Conservation (phyloP, 2,113 vertebrate genomes). For the Muntiacus reevesi region DNA sequence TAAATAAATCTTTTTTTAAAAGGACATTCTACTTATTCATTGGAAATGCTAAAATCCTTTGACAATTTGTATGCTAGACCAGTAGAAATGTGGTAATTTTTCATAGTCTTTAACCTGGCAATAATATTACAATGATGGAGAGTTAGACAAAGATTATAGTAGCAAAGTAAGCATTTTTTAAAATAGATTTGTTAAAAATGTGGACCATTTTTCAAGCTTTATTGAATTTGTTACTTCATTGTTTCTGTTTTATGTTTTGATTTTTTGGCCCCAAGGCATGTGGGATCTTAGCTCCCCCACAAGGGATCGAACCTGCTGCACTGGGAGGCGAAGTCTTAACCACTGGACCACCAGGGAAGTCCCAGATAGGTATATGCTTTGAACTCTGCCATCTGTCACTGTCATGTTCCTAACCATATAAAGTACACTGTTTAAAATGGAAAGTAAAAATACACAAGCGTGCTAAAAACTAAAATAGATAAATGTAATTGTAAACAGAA, state of each 20-base stretch:
- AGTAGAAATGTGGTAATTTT: background rate
- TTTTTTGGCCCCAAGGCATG: background rate
- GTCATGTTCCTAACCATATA: background rate
- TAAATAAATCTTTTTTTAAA: background rate
- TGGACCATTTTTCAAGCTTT: background rate
- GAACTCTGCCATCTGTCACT: background rate
- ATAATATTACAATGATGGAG: background rate
- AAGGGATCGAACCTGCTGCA: background rate
- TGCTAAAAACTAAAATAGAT: background rate
- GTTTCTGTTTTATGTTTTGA: background rate
- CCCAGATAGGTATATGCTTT: background rate
- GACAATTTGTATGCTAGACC: background rate
- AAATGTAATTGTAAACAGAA: background rate
- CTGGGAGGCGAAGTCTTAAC: rapidly evolving
- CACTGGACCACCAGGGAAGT: background rate
- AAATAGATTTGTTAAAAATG: background rate
- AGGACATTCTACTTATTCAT: background rate
- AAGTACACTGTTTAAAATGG: background rate
- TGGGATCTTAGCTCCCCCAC: background rate
- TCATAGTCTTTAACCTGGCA: background rate
- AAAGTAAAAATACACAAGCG: background rate
- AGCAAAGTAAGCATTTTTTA: background rate
- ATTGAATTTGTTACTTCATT: background rate
- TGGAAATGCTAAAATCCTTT: background rate
- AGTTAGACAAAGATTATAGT: background rate